phyloP scores from a whole-genome alignment of 1,140 invertebrate species.

The Saccostrea cuccullata region DNA sequence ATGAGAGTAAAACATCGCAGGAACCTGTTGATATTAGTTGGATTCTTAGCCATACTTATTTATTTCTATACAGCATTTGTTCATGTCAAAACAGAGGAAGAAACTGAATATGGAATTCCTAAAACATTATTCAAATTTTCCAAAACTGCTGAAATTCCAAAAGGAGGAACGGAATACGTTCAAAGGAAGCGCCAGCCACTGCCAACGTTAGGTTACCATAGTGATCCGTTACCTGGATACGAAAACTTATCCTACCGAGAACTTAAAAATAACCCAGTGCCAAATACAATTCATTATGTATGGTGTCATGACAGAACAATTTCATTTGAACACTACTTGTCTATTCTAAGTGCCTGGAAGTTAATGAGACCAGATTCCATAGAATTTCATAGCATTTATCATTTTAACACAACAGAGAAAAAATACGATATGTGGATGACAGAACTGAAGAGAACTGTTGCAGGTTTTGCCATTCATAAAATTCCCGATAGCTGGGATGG shows the following conservation, averaged over 20 bases:
- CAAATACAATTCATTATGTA: slow-evolving; percentile 61
- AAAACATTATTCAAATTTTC: not conserved
- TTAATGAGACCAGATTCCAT: slow-evolving; percentile 65
- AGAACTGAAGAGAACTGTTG: slow-evolving; percentile 58
- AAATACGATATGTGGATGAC: slow-evolving; percentile 66
- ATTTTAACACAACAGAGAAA: slow-evolving; percentile 45
- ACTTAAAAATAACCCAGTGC: slow-evolving; percentile 13
- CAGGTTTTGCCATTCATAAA: slow-evolving; percentile 53
- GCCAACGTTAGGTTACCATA: not conserved
- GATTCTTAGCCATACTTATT: not conserved
- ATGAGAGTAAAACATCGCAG: not conserved
- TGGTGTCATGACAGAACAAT: slow-evolving; percentile 67
- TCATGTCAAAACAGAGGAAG: not conserved
- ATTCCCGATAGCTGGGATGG: slow-evolving; percentile 54
- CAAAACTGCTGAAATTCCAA: not conserved
- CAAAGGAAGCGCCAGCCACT: not conserved
- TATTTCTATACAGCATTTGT: not conserved
- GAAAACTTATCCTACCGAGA: not conserved
- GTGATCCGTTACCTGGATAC: slow-evolving; percentile 6
- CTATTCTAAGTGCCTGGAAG: slow-evolving; percentile 68
- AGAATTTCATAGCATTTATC: slow-evolving; percentile 58
- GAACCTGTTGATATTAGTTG: not conserved
- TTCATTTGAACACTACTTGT: slow-evolving; percentile 67
- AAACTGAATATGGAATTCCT: not conserved
- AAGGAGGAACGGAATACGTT: not conserved